Evolutionary conservation across 2,888 invertebrate species (phyloP).

Genomic region (Dusona sp.): DNA sequence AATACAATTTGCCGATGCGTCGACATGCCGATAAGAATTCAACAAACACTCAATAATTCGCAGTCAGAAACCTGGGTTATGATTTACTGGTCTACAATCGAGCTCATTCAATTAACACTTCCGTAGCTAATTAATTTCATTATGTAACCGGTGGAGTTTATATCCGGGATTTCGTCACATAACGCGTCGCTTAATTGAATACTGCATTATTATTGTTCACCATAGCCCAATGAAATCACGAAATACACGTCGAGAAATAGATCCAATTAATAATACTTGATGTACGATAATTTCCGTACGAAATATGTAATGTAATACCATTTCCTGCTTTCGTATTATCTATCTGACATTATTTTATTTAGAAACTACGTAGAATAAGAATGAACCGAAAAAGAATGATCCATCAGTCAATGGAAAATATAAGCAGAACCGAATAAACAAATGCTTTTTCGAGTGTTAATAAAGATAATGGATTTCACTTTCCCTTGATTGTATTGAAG

Average conservation of each 20-base stretch:
- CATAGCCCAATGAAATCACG: background rate
- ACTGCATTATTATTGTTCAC: conserved; percentile 8
- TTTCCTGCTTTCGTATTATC: background rate
- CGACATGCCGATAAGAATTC: background rate
- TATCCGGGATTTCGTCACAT: background rate
- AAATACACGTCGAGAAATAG: background rate
- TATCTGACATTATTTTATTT: background rate
- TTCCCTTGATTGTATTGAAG: conserved; percentile 56
- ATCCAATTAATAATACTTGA: background rate
- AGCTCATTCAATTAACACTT: conserved; percentile 32
- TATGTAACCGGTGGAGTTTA: conserved; percentile 9
- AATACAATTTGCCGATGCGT: background rate
- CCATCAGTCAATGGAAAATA: conserved; percentile 25
- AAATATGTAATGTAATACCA: background rate
- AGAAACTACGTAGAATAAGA: background rate
- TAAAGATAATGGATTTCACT: conserved; percentile 67
- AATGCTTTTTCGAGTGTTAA: conserved; percentile 53
- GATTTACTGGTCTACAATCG: conserved; percentile 8
- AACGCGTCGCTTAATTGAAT: background rate
- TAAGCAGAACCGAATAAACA: conserved; percentile 34
- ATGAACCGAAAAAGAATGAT: background rate
- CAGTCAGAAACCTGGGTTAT: conserved; percentile 18
- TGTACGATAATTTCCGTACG: background rate
- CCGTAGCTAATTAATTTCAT: conserved; percentile 44
- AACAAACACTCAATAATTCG: background rate